Evolutionary conservation across 2,888 invertebrate genomes (phyloP), one percentile per base, ranked within the genome.

Genomic region (Hirtodrosophila duncani): DNA sequence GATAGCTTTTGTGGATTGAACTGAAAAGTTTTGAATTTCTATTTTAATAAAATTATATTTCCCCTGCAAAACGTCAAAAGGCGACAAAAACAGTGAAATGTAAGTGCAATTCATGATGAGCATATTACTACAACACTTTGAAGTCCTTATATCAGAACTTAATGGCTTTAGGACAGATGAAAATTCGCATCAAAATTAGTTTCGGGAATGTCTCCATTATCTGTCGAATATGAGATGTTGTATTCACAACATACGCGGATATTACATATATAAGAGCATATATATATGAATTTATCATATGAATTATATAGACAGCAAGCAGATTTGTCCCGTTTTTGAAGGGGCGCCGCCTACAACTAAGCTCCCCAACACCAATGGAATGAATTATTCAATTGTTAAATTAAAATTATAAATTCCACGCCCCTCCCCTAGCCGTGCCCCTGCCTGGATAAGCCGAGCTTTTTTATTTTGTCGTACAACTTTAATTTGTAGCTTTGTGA

Each of bases 301-400:
- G 3, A 27, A 29, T 37, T 33, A 24, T 36, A 56, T 56, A 36
- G 20, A 36, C 42, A 53, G 36, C 53, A 37, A 14, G 27, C 42
- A 11, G 13, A 46, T 8, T 52, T 55, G 70, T 56, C 81, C 81
- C 75, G 55, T 78, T 74, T 77, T 75, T 57, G 51, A 53, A 41
- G 70, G 74, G 65, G 36, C 41, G 5, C 29, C 34, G 51, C 14
- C 21, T 27, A 50, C n/a, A 49, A 5, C 33, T 17, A 38, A 10
- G 20, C 11, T 30, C 10, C 20, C 10, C n/a, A 14, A 1, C 14
- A 3, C 14, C 9, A 24, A 14, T 3, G 34, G 10, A 20, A 41
- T n/a, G n/a, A n/a, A n/a, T n/a, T 46, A 48, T 58, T 55, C 18
- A 33, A 33, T 18, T 7, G 10, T 10, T 4, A 29, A 29, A 21